Percentiles rank a stretch among this genome's conserved stretches.
phyloP scores from a whole-genome alignment of 2,797 vertebrate species.

The Catostomus latipinnis region DNA sequence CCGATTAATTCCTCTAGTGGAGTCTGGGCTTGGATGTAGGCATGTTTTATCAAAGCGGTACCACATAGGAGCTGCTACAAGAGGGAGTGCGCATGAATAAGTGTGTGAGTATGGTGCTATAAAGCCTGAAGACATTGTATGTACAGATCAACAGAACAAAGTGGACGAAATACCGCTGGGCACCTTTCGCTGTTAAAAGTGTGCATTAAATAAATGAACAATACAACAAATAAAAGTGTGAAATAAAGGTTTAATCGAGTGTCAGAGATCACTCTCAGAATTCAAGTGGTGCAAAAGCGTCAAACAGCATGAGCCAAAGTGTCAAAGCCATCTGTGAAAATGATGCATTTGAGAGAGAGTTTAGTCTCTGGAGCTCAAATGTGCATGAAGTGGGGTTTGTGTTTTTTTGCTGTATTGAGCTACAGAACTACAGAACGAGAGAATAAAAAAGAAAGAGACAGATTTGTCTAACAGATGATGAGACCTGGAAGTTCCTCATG shows the following conservation, averaged over 20 bases:
- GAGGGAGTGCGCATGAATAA: background rate
- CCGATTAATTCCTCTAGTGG: slow-evolving; percentile 30
- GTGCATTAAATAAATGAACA: slow-evolving; percentile 20
- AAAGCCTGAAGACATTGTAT: slow-evolving; percentile 54
- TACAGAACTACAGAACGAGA: background rate
- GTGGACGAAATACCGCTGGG: slow-evolving; percentile 47
- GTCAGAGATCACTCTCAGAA: background rate
- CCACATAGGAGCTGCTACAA: background rate
- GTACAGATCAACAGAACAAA: slow-evolving; percentile 56
- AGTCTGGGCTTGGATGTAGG: slow-evolving; percentile 17
- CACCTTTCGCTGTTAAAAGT: slow-evolving; percentile 44
- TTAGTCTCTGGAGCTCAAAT: background rate
- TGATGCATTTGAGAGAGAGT: background rate
- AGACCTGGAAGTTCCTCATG: slow-evolving; percentile 35
- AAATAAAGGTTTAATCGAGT: slow-evolving; percentile 1
- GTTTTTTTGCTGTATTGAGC: background rate
- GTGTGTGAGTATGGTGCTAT: slow-evolving; percentile 3
- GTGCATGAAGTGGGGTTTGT: background rate
- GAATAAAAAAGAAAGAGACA: background rate
- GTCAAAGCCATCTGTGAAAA: slow-evolving; percentile 10
- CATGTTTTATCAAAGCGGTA: slow-evolving; percentile 24
- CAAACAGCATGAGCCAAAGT: slow-evolving; percentile 5
- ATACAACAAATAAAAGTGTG: background rate
- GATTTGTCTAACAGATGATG: slow-evolving; percentile 38
- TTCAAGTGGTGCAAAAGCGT: background rate